Conservation (phyloP, 2,113 vertebrate genomes). For the Oceanodroma tethys region DNA sequence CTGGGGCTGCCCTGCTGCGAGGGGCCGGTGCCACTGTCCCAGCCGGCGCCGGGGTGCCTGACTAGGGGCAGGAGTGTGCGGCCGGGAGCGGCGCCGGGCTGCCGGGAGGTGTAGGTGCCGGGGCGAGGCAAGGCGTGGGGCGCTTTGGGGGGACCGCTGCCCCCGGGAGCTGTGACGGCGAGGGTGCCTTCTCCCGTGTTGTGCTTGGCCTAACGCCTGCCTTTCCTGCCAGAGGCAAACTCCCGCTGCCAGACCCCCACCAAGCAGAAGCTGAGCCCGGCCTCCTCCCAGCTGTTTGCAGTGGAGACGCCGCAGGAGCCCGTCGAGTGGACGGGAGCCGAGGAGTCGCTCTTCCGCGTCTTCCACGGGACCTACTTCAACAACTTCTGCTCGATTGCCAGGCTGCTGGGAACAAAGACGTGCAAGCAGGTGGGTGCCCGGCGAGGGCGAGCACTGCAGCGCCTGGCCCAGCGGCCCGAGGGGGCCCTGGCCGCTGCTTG, state of each 20-base stretch:
- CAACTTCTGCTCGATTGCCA: constrained; percentile 98
- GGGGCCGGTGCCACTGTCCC: background rate
- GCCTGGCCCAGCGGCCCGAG: background rate
- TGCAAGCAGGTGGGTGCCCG: constrained; percentile 88
- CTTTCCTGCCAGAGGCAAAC: constrained; percentile 82
- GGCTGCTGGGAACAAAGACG: constrained; percentile 93
- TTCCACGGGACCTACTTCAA: constrained; percentile 98
- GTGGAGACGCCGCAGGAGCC: constrained; percentile 75
- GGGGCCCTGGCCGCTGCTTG: background rate
- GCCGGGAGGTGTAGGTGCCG: rapidly evolving
- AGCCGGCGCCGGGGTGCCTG: background rate
- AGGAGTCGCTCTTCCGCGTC: constrained; percentile 96
- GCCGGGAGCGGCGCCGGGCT: background rate
- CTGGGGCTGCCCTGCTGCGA: background rate
- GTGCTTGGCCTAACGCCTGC: background rate
- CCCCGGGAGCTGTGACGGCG: rapidly evolving
- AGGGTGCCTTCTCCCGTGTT: background rate
- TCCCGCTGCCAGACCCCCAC: constrained; percentile 95
- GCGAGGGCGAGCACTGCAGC: background rate
- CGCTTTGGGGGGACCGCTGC: background rate
- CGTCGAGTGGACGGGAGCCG: constrained; percentile 88
- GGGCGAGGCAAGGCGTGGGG: background rate
- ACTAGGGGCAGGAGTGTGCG: background rate
- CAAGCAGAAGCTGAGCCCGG: constrained; percentile 83
- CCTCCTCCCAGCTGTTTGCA: constrained; percentile 75